Evolutionary conservation across 1,140 invertebrate species (phyloP).

Genomic region (Luehdorfia chinensis): DNA sequence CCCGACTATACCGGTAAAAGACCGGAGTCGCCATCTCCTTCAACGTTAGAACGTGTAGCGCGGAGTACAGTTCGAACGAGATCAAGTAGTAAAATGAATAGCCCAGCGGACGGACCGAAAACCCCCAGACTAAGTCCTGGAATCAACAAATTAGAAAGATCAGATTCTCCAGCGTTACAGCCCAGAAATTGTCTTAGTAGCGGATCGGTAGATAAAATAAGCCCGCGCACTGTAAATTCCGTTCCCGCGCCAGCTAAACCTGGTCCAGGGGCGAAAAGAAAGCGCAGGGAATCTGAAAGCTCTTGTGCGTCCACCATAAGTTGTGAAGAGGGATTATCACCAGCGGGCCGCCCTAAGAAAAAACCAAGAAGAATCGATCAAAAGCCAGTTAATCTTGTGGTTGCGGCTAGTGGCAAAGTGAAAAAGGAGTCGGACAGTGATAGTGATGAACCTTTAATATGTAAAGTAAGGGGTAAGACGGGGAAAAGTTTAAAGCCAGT

Average conservation of each 20-base stretch:
- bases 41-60: slow-evolving; percentile 61
- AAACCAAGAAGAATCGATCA: slow-evolving; percentile 48
- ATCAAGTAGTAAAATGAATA: slow-evolving; percentile 84
- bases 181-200: slow-evolving; percentile 57
- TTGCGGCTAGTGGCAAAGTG: slow-evolving; percentile 35
- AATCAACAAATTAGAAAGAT: slow-evolving; percentile 53
- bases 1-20: slow-evolving; percentile 78
- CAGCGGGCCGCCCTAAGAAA: slow-evolving; percentile 49
- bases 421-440: slow-evolving; percentile 83
- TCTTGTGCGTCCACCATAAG: slow-evolving; percentile 80
- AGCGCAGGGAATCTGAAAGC: slow-evolving; percentile 87
- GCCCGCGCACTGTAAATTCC: slow-evolving; percentile 41
- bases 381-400: slow-evolving; percentile 27
- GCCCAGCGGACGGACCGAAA: slow-evolving; percentile 80
- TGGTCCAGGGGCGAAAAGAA: slow-evolving; percentile 78
- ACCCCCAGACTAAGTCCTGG: slow-evolving; percentile 80
- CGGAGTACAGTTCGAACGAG: slow-evolving; percentile 80
- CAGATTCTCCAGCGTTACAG: slow-evolving; percentile 69
- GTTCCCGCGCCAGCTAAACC: slow-evolving; percentile 36
- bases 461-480: slow-evolving; percentile 80
- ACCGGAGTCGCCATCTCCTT: slow-evolving; percentile 71
- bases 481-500: slow-evolving; percentile 31
- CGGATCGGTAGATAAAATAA: slow-evolving; percentile 63
- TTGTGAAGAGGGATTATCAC: slow-evolving; percentile 77
- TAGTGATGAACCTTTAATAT: slow-evolving; percentile 88